Evolutionary conservation across 2,888 invertebrate species (phyloP).

Genomic region (Cantharis lateralis): DNA sequence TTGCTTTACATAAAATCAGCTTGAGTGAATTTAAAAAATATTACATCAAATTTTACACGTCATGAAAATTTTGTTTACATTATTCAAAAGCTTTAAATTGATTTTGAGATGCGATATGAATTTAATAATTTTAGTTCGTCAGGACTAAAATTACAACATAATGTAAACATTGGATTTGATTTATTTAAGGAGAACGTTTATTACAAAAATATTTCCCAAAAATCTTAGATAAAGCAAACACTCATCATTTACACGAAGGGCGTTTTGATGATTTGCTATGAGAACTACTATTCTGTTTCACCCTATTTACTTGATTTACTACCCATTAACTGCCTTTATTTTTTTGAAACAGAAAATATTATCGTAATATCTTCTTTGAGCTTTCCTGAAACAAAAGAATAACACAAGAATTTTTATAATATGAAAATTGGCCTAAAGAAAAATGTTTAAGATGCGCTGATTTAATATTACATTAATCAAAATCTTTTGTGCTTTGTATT

Average conservation of each 20-base stretch:
- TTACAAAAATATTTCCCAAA: not conserved
- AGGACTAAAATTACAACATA: not conserved
- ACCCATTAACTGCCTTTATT: not conserved
- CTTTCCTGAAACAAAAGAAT: not conserved
- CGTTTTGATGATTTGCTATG: not conserved
- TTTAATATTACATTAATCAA: not conserved
- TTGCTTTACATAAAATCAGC: not conserved
- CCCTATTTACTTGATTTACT: not conserved
- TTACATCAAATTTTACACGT: not conserved
- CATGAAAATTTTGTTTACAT: not conserved
- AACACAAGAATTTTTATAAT: not conserved
- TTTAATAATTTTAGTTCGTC: not conserved
- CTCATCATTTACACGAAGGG: not conserved
- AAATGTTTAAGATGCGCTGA: not conserved
- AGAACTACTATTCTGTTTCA: not conserved
- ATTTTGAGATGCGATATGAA: not conserved
- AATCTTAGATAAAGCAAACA: not conserved
- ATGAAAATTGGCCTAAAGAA: not conserved
- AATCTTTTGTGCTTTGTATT: not conserved
- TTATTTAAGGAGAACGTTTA: not conserved
- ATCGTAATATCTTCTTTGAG: not conserved
- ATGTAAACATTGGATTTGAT: not conserved
- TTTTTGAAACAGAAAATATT: not conserved
- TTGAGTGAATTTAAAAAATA: not conserved
- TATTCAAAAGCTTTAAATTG: not conserved